Percentiles rank a stretch among this genome's conserved stretches.
Conservation (phyloP, 2,888 invertebrate genomes). For the Branchellion lobata region DNA sequence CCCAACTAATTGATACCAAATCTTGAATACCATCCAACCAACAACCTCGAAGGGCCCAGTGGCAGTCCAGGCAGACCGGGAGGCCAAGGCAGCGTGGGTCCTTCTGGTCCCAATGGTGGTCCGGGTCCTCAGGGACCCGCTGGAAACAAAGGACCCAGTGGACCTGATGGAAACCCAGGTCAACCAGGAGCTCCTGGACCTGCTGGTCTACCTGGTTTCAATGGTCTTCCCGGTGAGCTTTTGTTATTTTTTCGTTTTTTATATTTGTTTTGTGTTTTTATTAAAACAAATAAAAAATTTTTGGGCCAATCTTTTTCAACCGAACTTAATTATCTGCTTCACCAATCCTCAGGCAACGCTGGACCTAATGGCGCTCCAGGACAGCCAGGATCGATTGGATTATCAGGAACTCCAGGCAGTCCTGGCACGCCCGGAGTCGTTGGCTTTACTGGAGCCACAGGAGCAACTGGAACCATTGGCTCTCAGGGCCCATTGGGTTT, state of each 20-base stretch:
- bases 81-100: conserved; percentile 17
- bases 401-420: neutral
- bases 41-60: neutral
- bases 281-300: no score
- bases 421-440: conserved; percentile 18
- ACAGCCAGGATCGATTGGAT: conserved; percentile 19
- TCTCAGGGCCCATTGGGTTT: neutral
- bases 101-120: neutral
- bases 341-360: conserved; percentile 47
- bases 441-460: conserved; percentile 31
- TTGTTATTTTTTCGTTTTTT: no score
- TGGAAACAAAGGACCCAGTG: conserved; percentile 32
- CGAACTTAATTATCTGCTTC: no score
- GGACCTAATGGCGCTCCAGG: conserved; percentile 47
- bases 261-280: no score
- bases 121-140: neutral
- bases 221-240: neutral
- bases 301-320: conserved; percentile 46
- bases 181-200: conserved; percentile 22
- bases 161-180: conserved; percentile 20
- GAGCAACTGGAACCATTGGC: conserved; percentile 8
- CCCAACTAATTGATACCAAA: no score
- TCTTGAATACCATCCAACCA: no score
- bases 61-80: conserved; percentile 22
- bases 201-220: conserved; percentile 1